Evolutionary conservation across 2,888 invertebrate genomes (phyloP).

Genomic region (Microplitis deprimator): DNA sequence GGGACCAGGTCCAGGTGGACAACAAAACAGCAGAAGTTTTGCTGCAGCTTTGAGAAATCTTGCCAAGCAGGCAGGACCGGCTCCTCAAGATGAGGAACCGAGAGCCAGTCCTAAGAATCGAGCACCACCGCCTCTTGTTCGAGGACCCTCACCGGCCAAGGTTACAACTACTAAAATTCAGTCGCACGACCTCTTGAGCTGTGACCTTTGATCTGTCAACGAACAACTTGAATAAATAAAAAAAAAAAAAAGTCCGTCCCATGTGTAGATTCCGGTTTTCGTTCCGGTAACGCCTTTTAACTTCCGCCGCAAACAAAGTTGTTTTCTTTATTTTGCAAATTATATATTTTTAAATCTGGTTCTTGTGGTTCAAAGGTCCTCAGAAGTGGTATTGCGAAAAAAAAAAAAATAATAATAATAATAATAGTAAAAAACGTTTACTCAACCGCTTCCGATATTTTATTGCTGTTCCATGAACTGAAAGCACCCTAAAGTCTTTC

Average conservation of each 20-base stretch:
- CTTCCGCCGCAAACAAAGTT: slow-evolving; percentile 26
- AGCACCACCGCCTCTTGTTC: slow-evolving; percentile 73
- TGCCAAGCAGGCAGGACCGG: slow-evolving; percentile 91
- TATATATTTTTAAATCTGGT: neutral
- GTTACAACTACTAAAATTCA: slow-evolving; percentile 50
- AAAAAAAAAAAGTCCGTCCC: slow-evolving; percentile 41
- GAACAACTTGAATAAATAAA: slow-evolving; percentile 9
- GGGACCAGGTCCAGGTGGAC: slow-evolving; percentile 68
- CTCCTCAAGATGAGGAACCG: slow-evolving; percentile 76
- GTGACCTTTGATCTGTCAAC: slow-evolving; percentile 34
- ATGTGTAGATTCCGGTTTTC: slow-evolving; percentile 47
- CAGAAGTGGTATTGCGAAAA: slow-evolving; percentile 28
- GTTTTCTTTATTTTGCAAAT: slow-evolving; percentile 12
- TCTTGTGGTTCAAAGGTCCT: slow-evolving; percentile 33
- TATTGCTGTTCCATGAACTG: neutral
- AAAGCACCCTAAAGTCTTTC: neutral
- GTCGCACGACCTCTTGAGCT: slow-evolving; percentile 34
- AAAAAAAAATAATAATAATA: too few species aligned
- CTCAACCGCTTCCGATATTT: slow-evolving; percentile 27
- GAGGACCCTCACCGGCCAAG: slow-evolving; percentile 68
- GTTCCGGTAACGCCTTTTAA: slow-evolving; percentile 14
- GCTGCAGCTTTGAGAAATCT: slow-evolving; percentile 92
- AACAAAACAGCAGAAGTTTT: slow-evolving; percentile 77
- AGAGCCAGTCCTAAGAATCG: slow-evolving; percentile 71
- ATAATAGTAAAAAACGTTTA: slow-evolving; percentile 41